These are phyloP conservation scores for Martes martes DNA, from an alignment of 2,113 vertebrate species.

Conservation along the genomic window DNA sequence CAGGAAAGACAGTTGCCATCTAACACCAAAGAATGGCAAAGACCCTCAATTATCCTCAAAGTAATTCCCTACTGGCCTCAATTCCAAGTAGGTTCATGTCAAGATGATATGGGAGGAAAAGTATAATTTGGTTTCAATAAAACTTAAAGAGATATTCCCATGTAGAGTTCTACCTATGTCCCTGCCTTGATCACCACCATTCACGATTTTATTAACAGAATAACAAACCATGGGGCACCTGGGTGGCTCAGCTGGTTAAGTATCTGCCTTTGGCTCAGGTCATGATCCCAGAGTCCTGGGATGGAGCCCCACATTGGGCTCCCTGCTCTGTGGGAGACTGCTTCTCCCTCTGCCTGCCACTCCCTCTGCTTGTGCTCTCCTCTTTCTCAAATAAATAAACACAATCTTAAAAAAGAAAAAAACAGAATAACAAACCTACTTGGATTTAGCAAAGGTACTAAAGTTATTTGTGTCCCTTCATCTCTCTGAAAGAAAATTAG, in stretches of 20 bases:
- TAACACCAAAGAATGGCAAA: not conserved
- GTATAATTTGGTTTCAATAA: not conserved
- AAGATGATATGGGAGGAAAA: not conserved
- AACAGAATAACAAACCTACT: not conserved
- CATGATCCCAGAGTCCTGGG: too few species aligned
- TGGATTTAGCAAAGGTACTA: not conserved
- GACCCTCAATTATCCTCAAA: not conserved
- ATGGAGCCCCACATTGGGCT: too few species aligned
- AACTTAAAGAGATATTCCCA: not conserved
- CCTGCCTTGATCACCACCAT: not conserved
- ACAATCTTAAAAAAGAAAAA: too few species aligned
- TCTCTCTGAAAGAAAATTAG: not conserved
- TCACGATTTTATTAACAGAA: constrained; percentile 39
- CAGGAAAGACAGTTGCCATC: not conserved
- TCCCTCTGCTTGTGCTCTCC: too few species aligned
- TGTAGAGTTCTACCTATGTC: not conserved
- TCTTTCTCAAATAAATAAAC: too few species aligned
- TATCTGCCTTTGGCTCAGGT: too few species aligned
- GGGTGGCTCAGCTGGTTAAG: too few species aligned
- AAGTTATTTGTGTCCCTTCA: not conserved
- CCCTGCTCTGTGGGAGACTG: too few species aligned
- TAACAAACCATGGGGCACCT: not conserved
- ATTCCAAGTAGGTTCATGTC: not conserved
- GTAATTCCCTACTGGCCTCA: not conserved
- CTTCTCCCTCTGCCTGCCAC: too few species aligned